These are phyloP conservation scores for Ectobius pallidus DNA, from an alignment of 2,888 invertebrate species.

Conservation along the genomic window DNA sequence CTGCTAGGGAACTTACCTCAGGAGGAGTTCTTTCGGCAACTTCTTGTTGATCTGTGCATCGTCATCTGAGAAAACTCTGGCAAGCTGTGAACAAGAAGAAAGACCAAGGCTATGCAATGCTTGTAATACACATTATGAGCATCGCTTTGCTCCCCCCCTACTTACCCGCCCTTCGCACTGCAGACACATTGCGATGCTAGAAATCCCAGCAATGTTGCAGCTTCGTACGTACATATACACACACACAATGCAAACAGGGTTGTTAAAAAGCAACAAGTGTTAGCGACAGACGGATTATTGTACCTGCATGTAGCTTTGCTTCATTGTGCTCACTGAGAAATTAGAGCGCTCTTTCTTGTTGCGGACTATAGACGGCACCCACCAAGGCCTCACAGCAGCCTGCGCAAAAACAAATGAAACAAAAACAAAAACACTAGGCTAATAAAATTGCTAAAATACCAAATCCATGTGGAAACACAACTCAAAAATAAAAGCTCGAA, in stretches of 20 bases:
- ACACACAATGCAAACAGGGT: constrained; percentile 13
- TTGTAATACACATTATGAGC: neutral
- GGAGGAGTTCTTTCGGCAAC: constrained; percentile 93
- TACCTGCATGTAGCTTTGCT: constrained; percentile 60
- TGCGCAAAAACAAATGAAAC: constrained; percentile 40
- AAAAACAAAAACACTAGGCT: constrained; percentile 33
- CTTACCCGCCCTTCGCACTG: constrained; percentile 5
- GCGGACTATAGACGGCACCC: constrained; percentile 39
- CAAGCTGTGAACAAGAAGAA: constrained; percentile 63
- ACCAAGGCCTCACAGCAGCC: constrained; percentile 41
- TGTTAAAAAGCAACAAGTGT: constrained; percentile 16
- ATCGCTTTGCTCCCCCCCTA: neutral
- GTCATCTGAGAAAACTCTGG: constrained; percentile 77
- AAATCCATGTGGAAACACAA: neutral
- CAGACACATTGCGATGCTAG: neutral
- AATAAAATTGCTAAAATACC: constrained; percentile 12
- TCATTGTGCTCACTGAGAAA: constrained; percentile 50
- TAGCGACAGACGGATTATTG: constrained; percentile 23
- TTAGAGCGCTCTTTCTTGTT: constrained; percentile 42
- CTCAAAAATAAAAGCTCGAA: neutral
- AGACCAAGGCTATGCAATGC: neutral
- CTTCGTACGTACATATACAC: constrained; percentile 13
- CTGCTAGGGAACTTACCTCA: constrained; percentile 68
- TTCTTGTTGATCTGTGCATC: constrained; percentile 91
- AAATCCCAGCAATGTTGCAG: constrained; percentile 29